Base-by-base conservation (phyloP, 2,113 vertebrate genomes). In the Xenopus borealis region DNA sequence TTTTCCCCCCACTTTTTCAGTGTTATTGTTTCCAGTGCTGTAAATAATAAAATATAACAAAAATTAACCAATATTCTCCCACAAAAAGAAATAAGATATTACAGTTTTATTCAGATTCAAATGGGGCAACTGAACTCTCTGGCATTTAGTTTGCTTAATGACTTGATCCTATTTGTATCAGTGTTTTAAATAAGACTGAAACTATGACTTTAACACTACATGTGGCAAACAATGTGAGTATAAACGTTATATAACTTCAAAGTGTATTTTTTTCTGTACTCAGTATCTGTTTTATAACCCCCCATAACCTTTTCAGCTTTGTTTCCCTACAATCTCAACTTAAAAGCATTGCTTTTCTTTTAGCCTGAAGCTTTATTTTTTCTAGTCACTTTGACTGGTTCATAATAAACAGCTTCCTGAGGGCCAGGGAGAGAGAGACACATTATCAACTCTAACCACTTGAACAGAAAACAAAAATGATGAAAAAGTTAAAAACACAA, bases 291-390 rank as follows among this genome's bases (percentile, higher is more conserved):
- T 50, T 61, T 61, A 47, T 19, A 47, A 27, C 53, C 65, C 63
- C 72, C 55, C 44, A 27, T 75, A 75, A 75, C 72, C 72, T 68
- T 68, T 75, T 62, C 64, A 66, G 65, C 55, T 68, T 75, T 75
- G 72, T 68, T 75, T 68, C 67, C 72, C n/a, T 62, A 65, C 72
- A 61, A 65, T 33, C 57, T 63, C 17, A 17, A 75, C 73, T 75
- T 75, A 27, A 75, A 69, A 75, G 57, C 9, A 17, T 19, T 63
- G 73, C 73, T 27, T 69, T 53, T 55, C 27, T 75, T 69, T 62
- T 75, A 69, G 57, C 66, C 73, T 75, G 18, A 58, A 69, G 66
- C 55, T 69, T 75, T 69, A 63, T 27, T 40, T 40, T 75, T 75
- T 62, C 73, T 63, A 69, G 66, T 63, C 66, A 68, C 72, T 68